Conservation (phyloP, 2,888 invertebrate genomes). For the Endotricha flammealis region DNA sequence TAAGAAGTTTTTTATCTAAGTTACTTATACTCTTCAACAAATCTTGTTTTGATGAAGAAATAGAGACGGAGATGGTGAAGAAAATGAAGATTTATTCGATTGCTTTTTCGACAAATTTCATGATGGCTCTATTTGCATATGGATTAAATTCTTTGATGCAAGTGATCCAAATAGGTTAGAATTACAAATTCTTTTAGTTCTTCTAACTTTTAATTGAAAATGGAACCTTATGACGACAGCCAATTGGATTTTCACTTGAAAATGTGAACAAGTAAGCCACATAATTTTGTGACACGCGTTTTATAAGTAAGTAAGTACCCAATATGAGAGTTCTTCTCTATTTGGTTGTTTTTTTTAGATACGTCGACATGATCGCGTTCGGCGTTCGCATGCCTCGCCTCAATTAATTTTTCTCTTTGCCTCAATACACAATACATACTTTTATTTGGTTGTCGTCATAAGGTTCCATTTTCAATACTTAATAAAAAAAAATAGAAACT, state of each 20-base stretch:
- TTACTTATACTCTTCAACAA: constrained; percentile 32
- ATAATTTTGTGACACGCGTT: constrained; percentile 12
- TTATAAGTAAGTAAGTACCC: too few relatives aligned
- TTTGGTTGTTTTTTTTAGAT: too few relatives aligned
- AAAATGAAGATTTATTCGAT: constrained; percentile 25
- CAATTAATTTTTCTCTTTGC: too few relatives aligned
- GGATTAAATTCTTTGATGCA: constrained; percentile 19
- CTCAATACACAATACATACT: too few relatives aligned
- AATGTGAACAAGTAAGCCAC: constrained; percentile 36
- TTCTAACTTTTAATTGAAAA: constrained; percentile 11
- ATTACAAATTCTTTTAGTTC: constrained; percentile 15
- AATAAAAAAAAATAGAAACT: too few relatives aligned
- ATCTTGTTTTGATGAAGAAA: constrained; percentile 32
- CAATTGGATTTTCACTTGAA: too few relatives aligned
- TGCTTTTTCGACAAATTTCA: constrained; percentile 20
- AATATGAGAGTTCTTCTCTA: too few relatives aligned
- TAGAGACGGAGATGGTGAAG: constrained; percentile 41
- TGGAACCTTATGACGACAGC: too few relatives aligned
- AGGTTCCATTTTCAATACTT: too few relatives aligned
- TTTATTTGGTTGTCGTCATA: too few relatives aligned
- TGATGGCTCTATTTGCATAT: constrained; percentile 16
- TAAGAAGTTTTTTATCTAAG: constrained; percentile 27
- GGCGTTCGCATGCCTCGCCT: too few relatives aligned
- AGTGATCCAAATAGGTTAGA: constrained; percentile 15
- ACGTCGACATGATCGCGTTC: too few relatives aligned